Evolutionary conservation across 30 jellyfish, hydroid and myxozoan species (phyloP).

Genomic region (Pseudorhiza aurosa): DNA sequence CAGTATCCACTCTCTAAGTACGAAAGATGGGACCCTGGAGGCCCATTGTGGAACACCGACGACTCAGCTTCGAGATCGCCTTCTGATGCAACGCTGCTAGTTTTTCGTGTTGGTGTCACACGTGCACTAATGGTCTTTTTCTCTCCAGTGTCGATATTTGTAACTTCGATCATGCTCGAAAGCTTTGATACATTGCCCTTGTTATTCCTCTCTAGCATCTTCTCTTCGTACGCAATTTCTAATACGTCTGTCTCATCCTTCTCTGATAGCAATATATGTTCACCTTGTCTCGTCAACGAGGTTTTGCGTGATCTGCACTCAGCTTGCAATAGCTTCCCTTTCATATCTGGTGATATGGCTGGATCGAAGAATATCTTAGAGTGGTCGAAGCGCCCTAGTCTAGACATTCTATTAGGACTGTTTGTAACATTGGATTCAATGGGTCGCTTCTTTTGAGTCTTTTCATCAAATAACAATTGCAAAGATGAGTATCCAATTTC

Average conservation of each 20-base stretch:
- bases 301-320: constrained; percentile 26
- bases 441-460: not conserved
- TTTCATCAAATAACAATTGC: not conserved
- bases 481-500: not conserved
- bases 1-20: constrained; percentile 67
- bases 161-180: constrained; percentile 9
- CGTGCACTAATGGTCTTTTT: constrained; percentile 1
- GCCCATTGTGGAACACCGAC: constrained; percentile 17
- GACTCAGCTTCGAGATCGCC: constrained; percentile 52
- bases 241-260: constrained; percentile 3
- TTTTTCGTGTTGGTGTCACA: not conserved
- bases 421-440: not conserved
- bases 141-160: constrained; percentile 55
- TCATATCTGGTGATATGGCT: constrained; percentile 42
- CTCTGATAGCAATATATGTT: constrained; percentile 15
- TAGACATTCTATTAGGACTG: not conserved
- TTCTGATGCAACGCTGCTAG: constrained; percentile 47
- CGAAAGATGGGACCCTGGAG: constrained; percentile 14
- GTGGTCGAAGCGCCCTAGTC: constrained; percentile 46
- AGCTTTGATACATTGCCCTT: not conserved
- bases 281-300: constrained; percentile 12
- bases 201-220: too few relatives aligned
- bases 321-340: constrained; percentile 15
- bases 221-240: not conserved
- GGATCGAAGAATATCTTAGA: constrained; percentile 66